Percentiles rank a stretch among this genome's conserved stretches.
phyloP scores from a whole-genome alignment of 2,888 invertebrate species.

The Minunthozetes semirufus region DNA sequence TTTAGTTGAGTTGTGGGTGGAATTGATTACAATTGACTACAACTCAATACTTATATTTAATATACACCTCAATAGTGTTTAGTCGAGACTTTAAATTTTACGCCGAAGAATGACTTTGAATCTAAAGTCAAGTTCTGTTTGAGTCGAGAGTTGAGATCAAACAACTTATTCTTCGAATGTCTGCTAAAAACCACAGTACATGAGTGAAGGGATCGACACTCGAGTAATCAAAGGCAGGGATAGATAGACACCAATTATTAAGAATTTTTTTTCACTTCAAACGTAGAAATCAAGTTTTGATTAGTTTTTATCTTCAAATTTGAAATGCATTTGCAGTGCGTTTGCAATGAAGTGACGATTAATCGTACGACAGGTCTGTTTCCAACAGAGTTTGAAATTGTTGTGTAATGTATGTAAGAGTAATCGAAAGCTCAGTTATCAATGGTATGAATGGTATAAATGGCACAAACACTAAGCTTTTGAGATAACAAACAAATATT shows the following conservation, averaged over 20 bases:
- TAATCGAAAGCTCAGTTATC: no score
- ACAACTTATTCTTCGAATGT: constrained; percentile 5
- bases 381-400: neutral
- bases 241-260: neutral
- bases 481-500: neutral
- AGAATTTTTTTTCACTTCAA: neutral
- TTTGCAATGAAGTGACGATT: neutral
- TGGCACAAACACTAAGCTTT: neutral
- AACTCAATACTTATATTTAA: neutral
- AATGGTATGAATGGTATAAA: neutral
- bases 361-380: neutral
- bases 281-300: neutral
- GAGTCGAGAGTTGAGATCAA: neutral
- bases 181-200: neutral
- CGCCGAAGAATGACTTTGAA: neutral
- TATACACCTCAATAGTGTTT: neutral
- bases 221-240: neutral
- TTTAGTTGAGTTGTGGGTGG: neutral
- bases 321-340: neutral
- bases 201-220: neutral
- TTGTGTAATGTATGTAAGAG: neutral
- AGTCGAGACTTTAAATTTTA: neutral
- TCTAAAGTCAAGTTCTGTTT: neutral
- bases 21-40: neutral
- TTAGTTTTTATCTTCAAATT: neutral